These are phyloP conservation scores for Allolobophora icterica DNA, from an alignment of 2,888 invertebrate species.

Conservation along the genomic window DNA sequence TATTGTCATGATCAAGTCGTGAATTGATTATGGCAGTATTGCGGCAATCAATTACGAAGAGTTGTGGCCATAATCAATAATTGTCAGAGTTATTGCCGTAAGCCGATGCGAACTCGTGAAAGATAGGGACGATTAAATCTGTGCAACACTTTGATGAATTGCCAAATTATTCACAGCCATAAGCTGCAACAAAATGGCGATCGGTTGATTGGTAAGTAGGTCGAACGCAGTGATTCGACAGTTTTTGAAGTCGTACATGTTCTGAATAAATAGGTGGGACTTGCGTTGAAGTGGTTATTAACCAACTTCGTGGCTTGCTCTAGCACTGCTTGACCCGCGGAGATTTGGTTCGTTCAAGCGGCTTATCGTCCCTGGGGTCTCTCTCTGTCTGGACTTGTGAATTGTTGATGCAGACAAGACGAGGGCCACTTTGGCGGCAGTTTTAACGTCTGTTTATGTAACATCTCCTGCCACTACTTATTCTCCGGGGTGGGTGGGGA, in stretches of 20 bases:
- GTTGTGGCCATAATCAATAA: background rate
- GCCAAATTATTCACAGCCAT: background rate
- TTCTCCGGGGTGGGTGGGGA: no score
- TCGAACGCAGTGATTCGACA: background rate
- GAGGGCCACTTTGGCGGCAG: background rate
- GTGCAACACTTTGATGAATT: background rate
- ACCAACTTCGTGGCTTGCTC: background rate
- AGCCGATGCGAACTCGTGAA: background rate
- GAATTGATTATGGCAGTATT: no score
- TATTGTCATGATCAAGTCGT: no score
- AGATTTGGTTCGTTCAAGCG: background rate
- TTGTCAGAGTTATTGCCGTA: background rate
- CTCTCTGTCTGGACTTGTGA: background rate
- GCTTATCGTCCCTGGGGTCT: background rate
- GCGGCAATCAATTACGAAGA: no score
- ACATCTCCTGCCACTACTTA: background rate
- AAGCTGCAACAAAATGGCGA: background rate
- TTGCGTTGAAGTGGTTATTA: background rate
- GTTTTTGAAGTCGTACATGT: background rate
- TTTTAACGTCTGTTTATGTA: background rate
- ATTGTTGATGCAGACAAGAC: background rate
- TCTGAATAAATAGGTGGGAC: background rate
- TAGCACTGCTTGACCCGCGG: background rate
- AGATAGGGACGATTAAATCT: background rate
- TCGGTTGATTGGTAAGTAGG: background rate